Percentiles rank a stretch among this genome's conserved stretches.
phyloP scores from a whole-genome alignment of 2,113 vertebrate genomes.

The Pelodiscus sinensis region DNA sequence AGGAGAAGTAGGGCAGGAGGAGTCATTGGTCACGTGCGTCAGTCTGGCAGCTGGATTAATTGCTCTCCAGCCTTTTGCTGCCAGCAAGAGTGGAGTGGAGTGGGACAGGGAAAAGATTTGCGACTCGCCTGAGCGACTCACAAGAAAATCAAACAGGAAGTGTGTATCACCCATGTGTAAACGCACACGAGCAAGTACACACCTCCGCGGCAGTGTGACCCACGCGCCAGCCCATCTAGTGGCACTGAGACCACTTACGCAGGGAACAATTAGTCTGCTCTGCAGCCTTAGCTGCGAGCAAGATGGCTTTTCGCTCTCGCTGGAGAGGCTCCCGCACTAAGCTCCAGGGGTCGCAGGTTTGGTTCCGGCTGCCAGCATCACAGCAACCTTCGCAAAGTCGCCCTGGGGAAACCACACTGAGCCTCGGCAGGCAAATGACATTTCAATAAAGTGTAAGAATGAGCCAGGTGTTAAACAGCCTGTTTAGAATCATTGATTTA shows the following conservation, averaged over 20 bases:
- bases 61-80: background rate
- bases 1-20: background rate
- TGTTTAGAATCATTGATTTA: conserved; percentile 17
- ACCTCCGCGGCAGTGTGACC: background rate
- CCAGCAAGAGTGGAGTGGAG: too few relatives aligned
- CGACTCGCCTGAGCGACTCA: fast-evolving
- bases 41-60: background rate
- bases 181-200: background rate
- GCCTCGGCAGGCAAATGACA: background rate
- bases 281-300: too few relatives aligned
- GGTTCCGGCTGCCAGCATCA: too few relatives aligned
- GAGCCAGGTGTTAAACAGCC: background rate
- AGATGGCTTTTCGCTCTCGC: too few relatives aligned
- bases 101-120: fast-evolving
- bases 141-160: background rate
- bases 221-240: too few relatives aligned
- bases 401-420: fast-evolving
- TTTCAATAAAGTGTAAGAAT: background rate
- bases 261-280: too few relatives aligned
- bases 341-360: too few relatives aligned
- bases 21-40: background rate
- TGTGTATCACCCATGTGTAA: background rate
- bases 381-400: fast-evolving
- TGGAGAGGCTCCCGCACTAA: too few relatives aligned
- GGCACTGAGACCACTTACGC: too few relatives aligned